phyloP scores from a whole-genome alignment of 2,888 invertebrate species.

The Oligia strigilis region DNA sequence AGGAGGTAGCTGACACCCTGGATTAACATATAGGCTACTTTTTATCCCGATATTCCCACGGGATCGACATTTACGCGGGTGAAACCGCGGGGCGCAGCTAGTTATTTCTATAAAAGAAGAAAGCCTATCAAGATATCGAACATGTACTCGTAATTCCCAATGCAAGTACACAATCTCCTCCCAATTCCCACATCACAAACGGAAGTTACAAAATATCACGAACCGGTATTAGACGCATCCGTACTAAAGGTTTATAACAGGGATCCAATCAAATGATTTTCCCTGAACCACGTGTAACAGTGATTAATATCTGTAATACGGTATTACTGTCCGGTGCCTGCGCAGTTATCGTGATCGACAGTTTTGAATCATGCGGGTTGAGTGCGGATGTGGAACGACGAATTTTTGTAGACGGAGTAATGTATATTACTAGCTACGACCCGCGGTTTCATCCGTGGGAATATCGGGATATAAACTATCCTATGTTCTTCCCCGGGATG shows the following conservation, averaged over 20 bases:
- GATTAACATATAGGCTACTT: too few species aligned
- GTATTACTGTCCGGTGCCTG: slow-evolving; percentile 65
- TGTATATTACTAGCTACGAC: too few species aligned
- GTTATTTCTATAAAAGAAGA: too few species aligned
- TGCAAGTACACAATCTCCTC: neutral
- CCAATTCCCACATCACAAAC: slow-evolving; percentile 49
- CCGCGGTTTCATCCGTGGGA: too few species aligned
- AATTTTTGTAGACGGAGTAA: slow-evolving; percentile 24
- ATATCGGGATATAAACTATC: too few species aligned
- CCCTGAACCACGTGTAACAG: slow-evolving; percentile 66
- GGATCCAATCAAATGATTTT: slow-evolving; percentile 61
- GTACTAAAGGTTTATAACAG: slow-evolving; percentile 31
- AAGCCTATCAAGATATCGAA: neutral
- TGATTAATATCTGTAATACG: slow-evolving; percentile 79
- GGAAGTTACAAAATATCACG: slow-evolving; percentile 51
- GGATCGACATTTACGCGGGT: too few species aligned
- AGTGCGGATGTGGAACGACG: slow-evolving; percentile 70
- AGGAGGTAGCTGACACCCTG: too few species aligned
- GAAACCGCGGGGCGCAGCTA: too few species aligned
- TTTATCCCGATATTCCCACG: too few species aligned
- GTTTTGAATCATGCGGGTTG: slow-evolving; percentile 83
- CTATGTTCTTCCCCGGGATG: too few species aligned
- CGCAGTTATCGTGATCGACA: slow-evolving; percentile 77
- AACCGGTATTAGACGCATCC: slow-evolving; percentile 31
- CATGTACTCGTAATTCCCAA: neutral